Evolutionary conservation across 2,888 invertebrate genomes (phyloP).

Genomic region (Piscicola geometra): DNA sequence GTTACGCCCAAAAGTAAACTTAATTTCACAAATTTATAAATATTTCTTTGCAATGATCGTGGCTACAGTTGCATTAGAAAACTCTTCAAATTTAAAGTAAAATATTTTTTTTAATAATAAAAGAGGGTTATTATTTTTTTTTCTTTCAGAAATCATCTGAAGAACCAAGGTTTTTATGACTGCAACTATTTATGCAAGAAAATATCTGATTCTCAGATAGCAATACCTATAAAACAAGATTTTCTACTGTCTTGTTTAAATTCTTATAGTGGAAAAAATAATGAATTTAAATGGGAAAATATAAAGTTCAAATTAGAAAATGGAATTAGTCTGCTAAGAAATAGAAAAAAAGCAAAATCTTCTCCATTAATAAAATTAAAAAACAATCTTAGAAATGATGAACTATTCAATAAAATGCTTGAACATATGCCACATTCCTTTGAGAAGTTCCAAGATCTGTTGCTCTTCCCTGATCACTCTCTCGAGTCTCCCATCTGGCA

Average conservation of each 20-base stretch:
- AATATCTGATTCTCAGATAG: neutral
- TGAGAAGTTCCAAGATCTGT: constrained; percentile 8
- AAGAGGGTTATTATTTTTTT: neutral
- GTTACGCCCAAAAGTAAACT: too few species aligned
- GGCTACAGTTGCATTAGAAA: neutral
- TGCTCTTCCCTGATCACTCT: neutral
- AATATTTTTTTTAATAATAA: neutral
- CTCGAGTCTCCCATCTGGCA: neutral
- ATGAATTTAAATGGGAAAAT: neutral
- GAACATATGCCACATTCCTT: neutral
- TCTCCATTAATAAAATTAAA: neutral
- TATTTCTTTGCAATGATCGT: neutral
- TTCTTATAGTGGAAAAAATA: neutral
- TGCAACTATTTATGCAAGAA: neutral
- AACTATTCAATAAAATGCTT: neutral
- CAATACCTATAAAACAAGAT: neutral
- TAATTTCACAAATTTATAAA: too few species aligned
- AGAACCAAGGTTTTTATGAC: neutral
- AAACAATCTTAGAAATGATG: neutral
- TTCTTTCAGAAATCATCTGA: neutral
- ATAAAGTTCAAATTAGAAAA: neutral
- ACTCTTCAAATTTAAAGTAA: constrained; percentile 5
- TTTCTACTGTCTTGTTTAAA: neutral
- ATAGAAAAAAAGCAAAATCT: neutral
- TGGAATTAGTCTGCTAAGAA: neutral